phyloP scores from a whole-genome alignment of 2,888 invertebrate species.

The Asteroscopus sphinx region DNA sequence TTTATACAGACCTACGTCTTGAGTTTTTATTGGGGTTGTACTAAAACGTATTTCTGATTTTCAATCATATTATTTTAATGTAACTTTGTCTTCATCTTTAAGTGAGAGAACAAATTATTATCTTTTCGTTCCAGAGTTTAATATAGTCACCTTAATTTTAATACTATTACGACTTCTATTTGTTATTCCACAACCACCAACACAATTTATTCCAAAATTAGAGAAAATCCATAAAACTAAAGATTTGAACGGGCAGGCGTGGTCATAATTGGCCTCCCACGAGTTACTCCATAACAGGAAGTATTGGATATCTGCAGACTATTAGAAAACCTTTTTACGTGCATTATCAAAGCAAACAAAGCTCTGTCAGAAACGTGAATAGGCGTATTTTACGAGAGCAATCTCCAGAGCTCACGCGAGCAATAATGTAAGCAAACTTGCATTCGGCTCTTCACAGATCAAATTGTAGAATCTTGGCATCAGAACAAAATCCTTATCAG shows the following conservation, averaged over 20 bases:
- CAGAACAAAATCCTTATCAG: constrained; percentile 28
- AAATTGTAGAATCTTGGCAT: constrained; percentile 26
- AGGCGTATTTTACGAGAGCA: constrained; percentile 7
- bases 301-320: constrained; percentile 18
- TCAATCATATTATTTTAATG: constrained; percentile 17
- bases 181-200: constrained; percentile 25
- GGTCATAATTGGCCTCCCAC: constrained; percentile 50
- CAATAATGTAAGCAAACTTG: constrained; percentile 12
- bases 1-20: constrained; percentile 42
- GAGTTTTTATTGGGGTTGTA: constrained; percentile 29
- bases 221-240: constrained; percentile 50
- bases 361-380: constrained; percentile 9
- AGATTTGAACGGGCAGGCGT: constrained; percentile 32
- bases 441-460: constrained; percentile 13
- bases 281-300: constrained; percentile 35
- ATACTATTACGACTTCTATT: constrained; percentile 1
- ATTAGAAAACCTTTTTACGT: constrained; percentile 14
- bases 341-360: constrained; percentile 27
- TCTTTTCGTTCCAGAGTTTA: constrained; percentile 6
- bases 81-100: not conserved
- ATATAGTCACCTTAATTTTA: constrained; percentile 1
- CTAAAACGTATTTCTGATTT: constrained; percentile 15
- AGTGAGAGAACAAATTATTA: not conserved
- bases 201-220: constrained; percentile 35
- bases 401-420: constrained; percentile 19